Percentiles rank a stretch among this genome's conserved stretches.
These are phyloP conservation scores for Dinoponera quadriceps DNA, from an alignment of 1,140 invertebrate species.

Conservation along the genomic window DNA sequence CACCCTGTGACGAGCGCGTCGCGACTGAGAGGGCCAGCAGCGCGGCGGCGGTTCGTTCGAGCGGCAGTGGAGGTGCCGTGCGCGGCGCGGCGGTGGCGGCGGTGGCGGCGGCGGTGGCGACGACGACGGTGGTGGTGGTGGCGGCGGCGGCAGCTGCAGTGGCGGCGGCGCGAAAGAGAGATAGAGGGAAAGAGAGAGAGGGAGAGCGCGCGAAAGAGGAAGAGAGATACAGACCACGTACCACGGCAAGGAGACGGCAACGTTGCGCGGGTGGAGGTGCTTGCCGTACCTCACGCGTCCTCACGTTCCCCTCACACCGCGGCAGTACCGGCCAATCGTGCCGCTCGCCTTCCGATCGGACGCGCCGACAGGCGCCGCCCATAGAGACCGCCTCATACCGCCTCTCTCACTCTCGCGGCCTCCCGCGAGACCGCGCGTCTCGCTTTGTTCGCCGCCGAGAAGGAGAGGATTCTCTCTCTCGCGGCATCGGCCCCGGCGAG, in stretches of 20 bases:
- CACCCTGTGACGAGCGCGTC: conserved; percentile 85
- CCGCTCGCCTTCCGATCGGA: conserved; percentile 71
- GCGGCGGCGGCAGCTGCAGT: background rate
- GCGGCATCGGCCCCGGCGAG: conserved; percentile 65
- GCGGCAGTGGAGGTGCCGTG: conserved; percentile 62
- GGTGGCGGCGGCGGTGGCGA: background rate
- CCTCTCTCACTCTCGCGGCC: conserved; percentile 70
- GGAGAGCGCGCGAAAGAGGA: background rate
- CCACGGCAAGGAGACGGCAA: conserved; percentile 60
- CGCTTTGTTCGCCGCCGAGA: conserved; percentile 60
- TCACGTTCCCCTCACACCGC: conserved; percentile 69
- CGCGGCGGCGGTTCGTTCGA: conserved; percentile 69
- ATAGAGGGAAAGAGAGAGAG: background rate
- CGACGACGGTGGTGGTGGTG: background rate
- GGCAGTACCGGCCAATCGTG: conserved; percentile 65
- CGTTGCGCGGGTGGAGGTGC: conserved; percentile 67
- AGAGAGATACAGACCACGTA: conserved; percentile 8
- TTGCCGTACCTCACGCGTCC: conserved; percentile 70
- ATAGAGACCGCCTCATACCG: conserved; percentile 74
- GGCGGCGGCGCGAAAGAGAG: background rate
- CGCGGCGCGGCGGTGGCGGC: conserved; percentile 66
- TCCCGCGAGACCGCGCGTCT: conserved; percentile 61
- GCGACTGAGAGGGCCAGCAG: conserved; percentile 82
- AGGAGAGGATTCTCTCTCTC: conserved; percentile 69
- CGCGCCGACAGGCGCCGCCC: conserved; percentile 74